phyloP scores from a whole-genome alignment of 2,888 invertebrate genomes.

The Dryobotodes eremita region DNA sequence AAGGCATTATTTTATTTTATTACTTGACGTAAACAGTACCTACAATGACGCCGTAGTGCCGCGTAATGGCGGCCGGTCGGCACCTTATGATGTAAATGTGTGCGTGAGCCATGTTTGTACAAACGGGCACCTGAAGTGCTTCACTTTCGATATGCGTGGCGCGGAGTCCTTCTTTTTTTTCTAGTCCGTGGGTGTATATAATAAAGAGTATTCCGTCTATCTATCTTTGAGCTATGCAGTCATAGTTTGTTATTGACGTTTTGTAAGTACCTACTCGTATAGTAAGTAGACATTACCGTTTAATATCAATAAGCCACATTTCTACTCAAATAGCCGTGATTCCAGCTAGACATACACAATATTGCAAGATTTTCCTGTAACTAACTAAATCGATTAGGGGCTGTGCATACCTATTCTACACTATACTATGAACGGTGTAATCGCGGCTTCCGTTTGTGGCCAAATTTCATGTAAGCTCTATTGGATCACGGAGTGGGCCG shows the following conservation, averaged over 20 bases:
- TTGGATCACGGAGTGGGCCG: constrained; percentile 1
- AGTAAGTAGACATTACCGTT: not conserved
- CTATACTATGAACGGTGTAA: constrained; percentile 5
- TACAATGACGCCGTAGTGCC: no score
- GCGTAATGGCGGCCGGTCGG: no score
- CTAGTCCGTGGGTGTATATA: no score
- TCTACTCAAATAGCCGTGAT: not conserved
- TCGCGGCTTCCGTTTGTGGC: constrained; percentile 33
- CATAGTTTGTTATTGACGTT: not conserved
- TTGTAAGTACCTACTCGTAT: no score
- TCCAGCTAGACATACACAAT: not conserved
- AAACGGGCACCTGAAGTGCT: no score
- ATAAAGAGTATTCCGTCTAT: no score
- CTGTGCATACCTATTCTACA: not conserved
- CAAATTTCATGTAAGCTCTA: constrained; percentile 32
- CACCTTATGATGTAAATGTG: no score
- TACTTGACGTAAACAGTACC: no score
- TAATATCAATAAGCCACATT: not conserved
- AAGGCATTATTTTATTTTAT: no score
- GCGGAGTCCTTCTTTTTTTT: no score
- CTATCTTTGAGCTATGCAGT: not conserved
- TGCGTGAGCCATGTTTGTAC: no score
- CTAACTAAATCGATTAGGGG: constrained; percentile 9
- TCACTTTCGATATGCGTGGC: no score
- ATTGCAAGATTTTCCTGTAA: not conserved